These are phyloP conservation scores for Motacilla tschutschensis DNA, from an alignment of 2,113 vertebrate species.

Conservation along the genomic window DNA sequence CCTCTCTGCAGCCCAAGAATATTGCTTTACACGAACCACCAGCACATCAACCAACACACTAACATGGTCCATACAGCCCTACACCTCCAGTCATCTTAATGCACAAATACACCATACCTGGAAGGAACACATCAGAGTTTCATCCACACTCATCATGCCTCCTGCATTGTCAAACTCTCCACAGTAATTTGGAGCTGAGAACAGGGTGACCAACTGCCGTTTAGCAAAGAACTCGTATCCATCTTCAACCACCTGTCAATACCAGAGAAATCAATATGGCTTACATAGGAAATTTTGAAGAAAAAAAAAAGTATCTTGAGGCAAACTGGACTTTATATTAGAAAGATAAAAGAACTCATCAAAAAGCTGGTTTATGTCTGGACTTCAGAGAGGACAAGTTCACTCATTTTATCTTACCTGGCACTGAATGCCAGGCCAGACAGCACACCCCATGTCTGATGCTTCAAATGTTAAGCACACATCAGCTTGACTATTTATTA, in stretches of 20 bases:
- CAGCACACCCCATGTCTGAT: not conserved
- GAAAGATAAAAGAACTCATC: not conserved
- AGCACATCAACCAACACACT: not conserved
- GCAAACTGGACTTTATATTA: not conserved
- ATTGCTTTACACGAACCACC: not conserved
- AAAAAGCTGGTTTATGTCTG: not conserved
- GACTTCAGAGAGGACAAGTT: not conserved
- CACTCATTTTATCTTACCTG: not conserved
- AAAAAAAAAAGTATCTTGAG: not conserved
- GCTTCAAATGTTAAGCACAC: not conserved
- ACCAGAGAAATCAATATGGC: not conserved
- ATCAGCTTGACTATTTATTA: not conserved
- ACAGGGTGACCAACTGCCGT: slow-evolving; percentile 91
- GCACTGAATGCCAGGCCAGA: not conserved
- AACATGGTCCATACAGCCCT: not conserved
- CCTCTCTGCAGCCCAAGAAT: not conserved
- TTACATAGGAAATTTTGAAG: not conserved
- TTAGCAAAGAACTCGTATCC: slow-evolving; percentile 96
- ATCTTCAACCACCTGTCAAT: slow-evolving; percentile 90
- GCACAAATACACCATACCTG: slow-evolving; percentile 76
- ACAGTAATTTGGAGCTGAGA: slow-evolving; percentile 94
- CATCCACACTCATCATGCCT: slow-evolving; percentile 96
- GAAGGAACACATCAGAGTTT: slow-evolving; percentile 96
- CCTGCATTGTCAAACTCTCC: slow-evolving; percentile 95
- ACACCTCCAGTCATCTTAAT: not conserved